These are phyloP conservation scores for Eubasilissa regina DNA, from an alignment of 1,140 invertebrate genomes.

Conservation along the genomic window DNA sequence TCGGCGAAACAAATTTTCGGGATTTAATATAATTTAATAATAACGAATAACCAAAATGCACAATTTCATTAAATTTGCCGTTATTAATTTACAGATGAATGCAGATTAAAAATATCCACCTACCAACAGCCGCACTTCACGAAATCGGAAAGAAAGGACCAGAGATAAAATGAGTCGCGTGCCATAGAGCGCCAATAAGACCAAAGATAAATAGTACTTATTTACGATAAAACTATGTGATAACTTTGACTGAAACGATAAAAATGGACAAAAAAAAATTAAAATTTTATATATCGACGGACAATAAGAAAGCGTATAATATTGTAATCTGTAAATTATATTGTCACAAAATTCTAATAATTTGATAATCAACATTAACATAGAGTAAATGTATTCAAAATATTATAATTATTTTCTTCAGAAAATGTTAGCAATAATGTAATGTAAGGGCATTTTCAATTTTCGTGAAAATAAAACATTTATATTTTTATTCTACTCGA, in stretches of 20 bases:
- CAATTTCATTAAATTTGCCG: slow-evolving; percentile 17
- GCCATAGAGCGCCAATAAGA: slow-evolving; percentile 25
- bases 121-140: slow-evolving; percentile 53
- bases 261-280: neutral
- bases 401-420: too few species aligned
- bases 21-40: neutral
- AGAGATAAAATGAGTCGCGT: slow-evolving; percentile 28
- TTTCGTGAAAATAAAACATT: too few species aligned
- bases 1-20: neutral
- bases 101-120: slow-evolving; percentile 46
- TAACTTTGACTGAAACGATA: slow-evolving; percentile 9
- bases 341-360: too few species aligned
- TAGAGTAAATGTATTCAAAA: too few species aligned
- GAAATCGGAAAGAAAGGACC: slow-evolving; percentile 51
- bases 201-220: slow-evolving; percentile 29
- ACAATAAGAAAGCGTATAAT: too few species aligned
- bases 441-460: too few species aligned
- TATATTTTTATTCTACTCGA: too few species aligned
- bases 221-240: too few species aligned
- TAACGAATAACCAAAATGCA: slow-evolving; percentile 1
- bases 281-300: neutral
- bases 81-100: slow-evolving; percentile 47
- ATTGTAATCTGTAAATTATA: too few species aligned
- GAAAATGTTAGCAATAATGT: too few species aligned
- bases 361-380: too few species aligned